Evolutionary conservation across 1,140 invertebrate genomes (phyloP).

Genomic region (Aphidius gifuensis): DNA sequence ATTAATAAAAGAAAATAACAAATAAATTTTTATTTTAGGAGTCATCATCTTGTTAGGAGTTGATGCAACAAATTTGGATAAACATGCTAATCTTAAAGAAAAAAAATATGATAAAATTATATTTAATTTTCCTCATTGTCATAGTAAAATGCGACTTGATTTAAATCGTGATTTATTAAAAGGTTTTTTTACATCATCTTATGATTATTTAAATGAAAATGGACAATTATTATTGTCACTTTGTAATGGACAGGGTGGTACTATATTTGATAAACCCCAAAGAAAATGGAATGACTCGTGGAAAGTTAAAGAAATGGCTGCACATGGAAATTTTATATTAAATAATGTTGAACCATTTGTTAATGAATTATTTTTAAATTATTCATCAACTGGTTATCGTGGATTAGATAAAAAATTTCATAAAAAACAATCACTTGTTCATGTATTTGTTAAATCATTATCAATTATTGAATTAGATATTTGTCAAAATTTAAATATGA

Average conservation of each 20-base stretch:
- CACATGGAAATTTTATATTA: slow-evolving; percentile 55
- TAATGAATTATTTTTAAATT: slow-evolving; percentile 42
- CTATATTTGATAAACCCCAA: slow-evolving; percentile 50
- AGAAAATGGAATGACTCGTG: slow-evolving; percentile 63
- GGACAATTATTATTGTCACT: slow-evolving; percentile 58
- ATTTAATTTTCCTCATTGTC: slow-evolving; percentile 66
- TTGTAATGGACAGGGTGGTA: slow-evolving; percentile 65
- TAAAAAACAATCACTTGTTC: slow-evolving; percentile 52
- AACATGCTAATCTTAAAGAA: slow-evolving; percentile 35
- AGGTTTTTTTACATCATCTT: slow-evolving; percentile 57
- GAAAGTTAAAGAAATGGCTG: slow-evolving; percentile 63
- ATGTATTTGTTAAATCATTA: slow-evolving; percentile 48
- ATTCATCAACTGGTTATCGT: slow-evolving; percentile 56
- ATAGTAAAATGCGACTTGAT: slow-evolving; percentile 65
- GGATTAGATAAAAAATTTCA: slow-evolving; percentile 60
- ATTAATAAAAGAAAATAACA: slow-evolving; percentile 15
- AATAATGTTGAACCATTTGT: slow-evolving; percentile 51
- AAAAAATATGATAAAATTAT: slow-evolving; percentile 56
- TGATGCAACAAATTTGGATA: slow-evolving; percentile 54
- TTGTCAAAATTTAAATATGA: slow-evolving; percentile 1
- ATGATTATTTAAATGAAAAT: slow-evolving; percentile 39
- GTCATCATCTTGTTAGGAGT: slow-evolving; percentile 52
- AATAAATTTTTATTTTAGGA: slow-evolving; percentile 49
- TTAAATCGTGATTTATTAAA: slow-evolving; percentile 59
- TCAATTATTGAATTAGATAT: slow-evolving; percentile 30